Evolutionary conservation across 1,140 invertebrate species (phyloP).

Genomic region (Sinella curviseta): DNA sequence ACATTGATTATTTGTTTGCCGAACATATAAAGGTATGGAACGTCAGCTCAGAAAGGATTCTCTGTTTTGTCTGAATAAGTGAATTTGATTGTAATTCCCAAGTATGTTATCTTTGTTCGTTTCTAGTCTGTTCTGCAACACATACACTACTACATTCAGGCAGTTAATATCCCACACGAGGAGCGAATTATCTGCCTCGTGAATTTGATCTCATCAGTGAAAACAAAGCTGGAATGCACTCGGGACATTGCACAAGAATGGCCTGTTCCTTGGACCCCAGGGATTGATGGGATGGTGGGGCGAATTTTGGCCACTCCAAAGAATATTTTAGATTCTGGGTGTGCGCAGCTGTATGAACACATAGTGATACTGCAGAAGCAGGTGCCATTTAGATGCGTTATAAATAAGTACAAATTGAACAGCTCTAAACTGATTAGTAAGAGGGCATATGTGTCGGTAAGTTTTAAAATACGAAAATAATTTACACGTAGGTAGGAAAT

Average conservation of each 20-base stretch:
- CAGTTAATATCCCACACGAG: conserved; percentile 41
- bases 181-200: conserved; percentile 40
- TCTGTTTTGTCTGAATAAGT: neutral
- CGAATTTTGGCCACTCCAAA: conserved; percentile 3
- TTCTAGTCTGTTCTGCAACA: conserved; percentile 32
- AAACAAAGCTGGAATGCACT: conserved; percentile 17
- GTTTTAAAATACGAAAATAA: no score
- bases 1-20: conserved; percentile 33
- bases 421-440: neutral
- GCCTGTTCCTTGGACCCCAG: conserved; percentile 43
- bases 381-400: conserved; percentile 44
- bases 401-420: conserved; percentile 38
- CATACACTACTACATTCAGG: conserved; percentile 19
- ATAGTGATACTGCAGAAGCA: conserved; percentile 33
- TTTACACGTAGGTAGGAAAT: no score
- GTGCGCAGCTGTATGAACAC: conserved; percentile 17
- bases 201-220: neutral
- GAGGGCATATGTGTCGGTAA: conserved; percentile 1
- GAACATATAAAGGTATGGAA: conserved; percentile 39
- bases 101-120: conserved; percentile 12
- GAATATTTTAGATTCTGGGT: neutral
- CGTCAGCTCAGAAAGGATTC: neutral
- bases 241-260: conserved; percentile 33
- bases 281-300: conserved; percentile 32
- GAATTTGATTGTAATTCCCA: neutral